Percentiles rank a stretch among this genome's conserved stretches.
Conservation (phyloP, 2,797 vertebrate species). For the Gymnothorax javanicus region DNA sequence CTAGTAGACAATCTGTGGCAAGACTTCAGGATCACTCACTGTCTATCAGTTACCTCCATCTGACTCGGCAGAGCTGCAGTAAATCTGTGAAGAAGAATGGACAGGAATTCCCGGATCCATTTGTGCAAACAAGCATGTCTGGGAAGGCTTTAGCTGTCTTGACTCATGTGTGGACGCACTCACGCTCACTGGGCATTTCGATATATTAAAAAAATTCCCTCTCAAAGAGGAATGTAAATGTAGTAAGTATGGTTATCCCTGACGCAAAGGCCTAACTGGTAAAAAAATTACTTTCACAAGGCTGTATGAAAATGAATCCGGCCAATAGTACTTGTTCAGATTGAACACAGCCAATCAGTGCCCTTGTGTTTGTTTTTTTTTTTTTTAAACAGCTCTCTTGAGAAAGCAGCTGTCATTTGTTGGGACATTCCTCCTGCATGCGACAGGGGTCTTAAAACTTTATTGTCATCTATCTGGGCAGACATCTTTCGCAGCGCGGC, state of each 20-base stretch:
- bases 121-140: neutral
- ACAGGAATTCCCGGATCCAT: neutral
- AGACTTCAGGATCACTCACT: no score
- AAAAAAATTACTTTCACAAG: neutral
- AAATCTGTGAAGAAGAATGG: neutral
- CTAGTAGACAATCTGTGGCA: no score
- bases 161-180: slow-evolving; percentile 36
- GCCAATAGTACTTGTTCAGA: neutral
- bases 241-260: neutral
- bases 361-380: no score
- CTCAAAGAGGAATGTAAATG: neutral
- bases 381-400: neutral
- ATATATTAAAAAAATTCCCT: neutral
- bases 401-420: neutral
- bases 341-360: slow-evolving; percentile 1
- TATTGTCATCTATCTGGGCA: slow-evolving; percentile 2
- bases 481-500: neutral
- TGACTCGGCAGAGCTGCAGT: no score
- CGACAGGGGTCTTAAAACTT: slow-evolving; percentile 11
- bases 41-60: no score
- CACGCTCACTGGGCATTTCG: neutral
- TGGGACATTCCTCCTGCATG: slow-evolving; percentile 17
- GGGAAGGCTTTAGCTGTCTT: neutral
- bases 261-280: neutral
- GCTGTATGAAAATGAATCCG: neutral